phyloP scores from a whole-genome alignment of 1,140 invertebrate genomes.

The Danaus plexippus region DNA sequence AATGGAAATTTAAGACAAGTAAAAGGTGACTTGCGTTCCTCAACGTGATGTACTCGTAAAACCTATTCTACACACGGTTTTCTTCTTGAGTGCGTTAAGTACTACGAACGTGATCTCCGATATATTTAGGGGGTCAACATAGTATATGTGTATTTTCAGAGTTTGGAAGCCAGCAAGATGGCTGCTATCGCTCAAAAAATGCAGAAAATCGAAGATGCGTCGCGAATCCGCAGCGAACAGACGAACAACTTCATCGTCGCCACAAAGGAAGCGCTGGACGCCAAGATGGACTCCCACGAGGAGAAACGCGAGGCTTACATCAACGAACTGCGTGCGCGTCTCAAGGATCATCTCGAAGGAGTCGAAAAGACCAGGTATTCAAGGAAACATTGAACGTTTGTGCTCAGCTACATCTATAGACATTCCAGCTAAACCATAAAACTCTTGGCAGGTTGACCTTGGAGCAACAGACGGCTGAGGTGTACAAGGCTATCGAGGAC shows the following conservation, averaged over 20 bases:
- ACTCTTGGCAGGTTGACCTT: conserved; percentile 73
- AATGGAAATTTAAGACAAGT: conserved; percentile 6
- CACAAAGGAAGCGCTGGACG: conserved; percentile 88
- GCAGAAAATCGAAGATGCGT: conserved; percentile 90
- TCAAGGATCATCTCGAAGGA: conserved; percentile 87
- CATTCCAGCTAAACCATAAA: too few species aligned
- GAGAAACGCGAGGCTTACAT: conserved; percentile 92
- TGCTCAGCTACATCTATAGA: too few species aligned
- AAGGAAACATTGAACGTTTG: not conserved
- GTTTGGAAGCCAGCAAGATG: conserved; percentile 87
- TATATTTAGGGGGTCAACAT: too few species aligned
- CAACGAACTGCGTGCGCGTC: conserved; percentile 86
- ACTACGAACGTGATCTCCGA: too few species aligned
- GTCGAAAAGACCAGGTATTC: conserved; percentile 84
- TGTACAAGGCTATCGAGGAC: conserved; percentile 86
- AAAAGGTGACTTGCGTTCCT: too few species aligned
- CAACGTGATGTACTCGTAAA: too few species aligned
- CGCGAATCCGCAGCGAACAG: conserved; percentile 90
- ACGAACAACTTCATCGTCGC: conserved; percentile 85
- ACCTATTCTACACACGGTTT: too few species aligned
- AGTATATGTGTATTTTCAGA: conserved; percentile 69
- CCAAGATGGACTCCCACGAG: conserved; percentile 90
- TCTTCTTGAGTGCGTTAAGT: too few species aligned
- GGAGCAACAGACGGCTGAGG: conserved; percentile 87
- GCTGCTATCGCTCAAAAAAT: conserved; percentile 85